phyloP scores from a whole-genome alignment of 2,797 vertebrate genomes.

The Cuculus canorus region DNA sequence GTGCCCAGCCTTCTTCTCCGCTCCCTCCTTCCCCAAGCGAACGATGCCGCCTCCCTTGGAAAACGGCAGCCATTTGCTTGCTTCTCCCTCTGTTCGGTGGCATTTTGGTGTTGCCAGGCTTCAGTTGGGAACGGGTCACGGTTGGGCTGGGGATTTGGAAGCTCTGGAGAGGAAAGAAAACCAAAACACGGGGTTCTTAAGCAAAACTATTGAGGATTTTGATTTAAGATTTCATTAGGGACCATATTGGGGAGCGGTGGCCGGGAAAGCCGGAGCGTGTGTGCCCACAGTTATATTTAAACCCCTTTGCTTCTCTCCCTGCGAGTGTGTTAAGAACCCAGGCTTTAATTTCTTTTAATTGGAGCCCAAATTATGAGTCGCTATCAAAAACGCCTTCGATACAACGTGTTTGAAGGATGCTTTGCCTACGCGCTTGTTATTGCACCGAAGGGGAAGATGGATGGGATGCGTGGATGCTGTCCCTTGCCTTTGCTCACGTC shows the following conservation, averaged over 20 bases:
- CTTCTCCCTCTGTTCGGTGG: neutral
- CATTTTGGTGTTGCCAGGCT: neutral
- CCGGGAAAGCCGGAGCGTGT: accelerated
- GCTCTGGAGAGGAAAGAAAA: neutral
- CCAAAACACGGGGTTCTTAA: neutral
- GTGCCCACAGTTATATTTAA: neutral
- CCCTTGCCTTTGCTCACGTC: neutral
- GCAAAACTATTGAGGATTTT: accelerated
- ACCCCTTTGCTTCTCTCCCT: neutral
- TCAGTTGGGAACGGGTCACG: neutral
- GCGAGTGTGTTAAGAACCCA: neutral
- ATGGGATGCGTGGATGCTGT: neutral
- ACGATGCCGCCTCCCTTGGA: neutral
- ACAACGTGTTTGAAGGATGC: accelerated
- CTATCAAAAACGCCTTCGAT: neutral
- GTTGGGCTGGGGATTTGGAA: neutral
- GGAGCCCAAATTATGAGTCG: accelerated
- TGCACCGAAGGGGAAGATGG: neutral
- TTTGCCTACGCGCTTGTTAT: neutral
- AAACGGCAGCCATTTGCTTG: neutral
- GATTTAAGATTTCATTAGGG: neutral
- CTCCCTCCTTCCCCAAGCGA: neutral
- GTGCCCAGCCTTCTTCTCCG: neutral
- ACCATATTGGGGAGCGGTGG: accelerated
- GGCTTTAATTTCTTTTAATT: neutral